These are phyloP conservation scores for Chromis chromis DNA, from an alignment of 2,797 vertebrate genomes.

Conservation along the genomic window DNA sequence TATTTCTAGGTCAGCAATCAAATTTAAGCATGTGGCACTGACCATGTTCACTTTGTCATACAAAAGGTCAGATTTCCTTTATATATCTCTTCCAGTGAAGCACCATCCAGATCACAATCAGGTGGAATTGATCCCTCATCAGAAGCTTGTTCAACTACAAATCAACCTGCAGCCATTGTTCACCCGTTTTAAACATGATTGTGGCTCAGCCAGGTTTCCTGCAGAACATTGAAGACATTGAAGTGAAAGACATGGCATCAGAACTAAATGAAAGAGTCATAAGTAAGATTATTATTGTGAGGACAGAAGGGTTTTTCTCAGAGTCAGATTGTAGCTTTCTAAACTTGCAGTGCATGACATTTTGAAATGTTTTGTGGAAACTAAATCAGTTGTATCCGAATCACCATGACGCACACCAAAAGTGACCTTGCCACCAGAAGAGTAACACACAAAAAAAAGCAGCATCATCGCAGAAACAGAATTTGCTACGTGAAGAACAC, in stretches of 20 bases:
- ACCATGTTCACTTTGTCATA: background rate
- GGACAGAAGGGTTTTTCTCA: background rate
- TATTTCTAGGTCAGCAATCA: background rate
- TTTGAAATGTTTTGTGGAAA: too few species aligned
- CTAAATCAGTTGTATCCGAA: too few species aligned
- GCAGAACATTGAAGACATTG: background rate
- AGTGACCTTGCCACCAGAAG: background rate
- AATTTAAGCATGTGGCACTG: background rate
- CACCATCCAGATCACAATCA: background rate
- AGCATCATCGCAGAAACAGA: too few species aligned
- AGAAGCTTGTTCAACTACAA: background rate
- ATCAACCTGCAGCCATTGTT: background rate
- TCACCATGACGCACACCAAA: too few species aligned
- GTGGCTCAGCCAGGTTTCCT: slow-evolving; percentile 4
- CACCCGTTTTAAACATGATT: background rate
- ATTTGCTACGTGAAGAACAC: background rate
- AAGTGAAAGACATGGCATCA: background rate
- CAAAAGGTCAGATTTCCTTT: background rate
- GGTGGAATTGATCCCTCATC: background rate
- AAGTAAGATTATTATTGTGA: background rate
- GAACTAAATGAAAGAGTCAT: background rate
- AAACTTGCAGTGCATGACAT: too few species aligned
- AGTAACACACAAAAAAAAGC: background rate
- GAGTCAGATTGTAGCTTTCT: background rate
- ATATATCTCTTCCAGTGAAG: too few species aligned